A percentile compares a stretch with the other conserved stretches of the same genome.
These are phyloP conservation scores for Bujurquina vittata DNA, from an alignment of 2,113 vertebrate species.

Conservation along the genomic window DNA sequence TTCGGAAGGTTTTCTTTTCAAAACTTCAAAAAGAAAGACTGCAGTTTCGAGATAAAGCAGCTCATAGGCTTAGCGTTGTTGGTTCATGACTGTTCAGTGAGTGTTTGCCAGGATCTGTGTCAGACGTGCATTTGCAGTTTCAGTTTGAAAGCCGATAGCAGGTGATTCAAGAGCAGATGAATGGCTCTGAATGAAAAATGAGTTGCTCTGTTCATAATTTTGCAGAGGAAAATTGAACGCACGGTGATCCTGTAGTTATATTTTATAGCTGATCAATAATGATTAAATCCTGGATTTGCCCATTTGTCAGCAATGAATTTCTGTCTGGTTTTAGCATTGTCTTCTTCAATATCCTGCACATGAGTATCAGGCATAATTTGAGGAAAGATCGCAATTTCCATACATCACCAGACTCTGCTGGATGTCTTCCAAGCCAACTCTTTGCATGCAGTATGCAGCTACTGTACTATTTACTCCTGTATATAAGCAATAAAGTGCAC, in stretches of 20 bases:
- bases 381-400: not conserved
- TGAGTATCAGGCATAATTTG: not conserved
- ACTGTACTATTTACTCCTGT: not conserved
- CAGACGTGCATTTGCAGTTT: not conserved
- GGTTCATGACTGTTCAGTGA: not conserved
- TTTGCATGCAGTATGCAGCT: not conserved
- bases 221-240: not conserved
- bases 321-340: not conserved
- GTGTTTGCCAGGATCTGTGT: too few species aligned
- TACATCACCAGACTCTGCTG: not conserved
- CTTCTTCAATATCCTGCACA: not conserved
- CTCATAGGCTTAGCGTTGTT: not conserved
- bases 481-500: not conserved
- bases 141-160: not conserved
- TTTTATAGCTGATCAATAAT: not conserved
- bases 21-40: not conserved
- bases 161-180: not conserved
- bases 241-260: not conserved
- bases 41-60: not conserved
- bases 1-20: not conserved
- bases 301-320: not conserved
- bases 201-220: not conserved
- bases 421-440: not conserved
- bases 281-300: not conserved
- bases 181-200: not conserved